phyloP scores from a whole-genome alignment of 1,140 invertebrate genomes.

The Drosophila parabipectinata region DNA sequence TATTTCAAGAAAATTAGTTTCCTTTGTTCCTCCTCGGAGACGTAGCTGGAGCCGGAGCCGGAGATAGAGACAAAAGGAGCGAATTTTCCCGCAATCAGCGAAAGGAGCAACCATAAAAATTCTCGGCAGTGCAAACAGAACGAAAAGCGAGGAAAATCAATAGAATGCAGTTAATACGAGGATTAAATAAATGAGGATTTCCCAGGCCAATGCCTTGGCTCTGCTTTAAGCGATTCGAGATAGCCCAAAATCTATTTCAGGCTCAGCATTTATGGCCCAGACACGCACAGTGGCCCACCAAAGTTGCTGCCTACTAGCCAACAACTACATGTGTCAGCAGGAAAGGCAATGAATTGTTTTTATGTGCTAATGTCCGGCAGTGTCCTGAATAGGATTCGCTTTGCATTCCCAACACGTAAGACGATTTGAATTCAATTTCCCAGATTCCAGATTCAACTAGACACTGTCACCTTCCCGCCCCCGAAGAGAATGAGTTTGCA shows the following conservation, averaged over 20 bases:
- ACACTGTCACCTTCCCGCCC: slow-evolving; percentile 17
- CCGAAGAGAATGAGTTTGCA: slow-evolving; percentile 25
- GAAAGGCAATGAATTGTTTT: slow-evolving; percentile 74
- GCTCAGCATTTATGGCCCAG: slow-evolving; percentile 62
- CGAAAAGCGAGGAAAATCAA: slow-evolving; percentile 25
- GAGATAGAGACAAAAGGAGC: slow-evolving; percentile 15
- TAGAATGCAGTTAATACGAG: slow-evolving; percentile 43
- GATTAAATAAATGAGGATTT: slow-evolving; percentile 32
- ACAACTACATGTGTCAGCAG: slow-evolving; percentile 72
- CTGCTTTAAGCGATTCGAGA: slow-evolving; percentile 15
- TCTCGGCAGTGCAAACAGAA: slow-evolving; percentile 7
- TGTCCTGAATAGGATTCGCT: slow-evolving; percentile 24
- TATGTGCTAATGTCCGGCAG: slow-evolving; percentile 71
- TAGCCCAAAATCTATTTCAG: slow-evolving; percentile 30
- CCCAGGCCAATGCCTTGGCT: background rate
- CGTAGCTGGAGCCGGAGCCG: background rate
- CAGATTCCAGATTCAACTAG: slow-evolving; percentile 80
- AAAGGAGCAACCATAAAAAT: slow-evolving; percentile 42
- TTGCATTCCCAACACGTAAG: slow-evolving; percentile 79
- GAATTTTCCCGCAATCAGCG: slow-evolving; percentile 43
- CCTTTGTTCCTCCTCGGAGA: slow-evolving; percentile 43
- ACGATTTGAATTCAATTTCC: slow-evolving; percentile 83
- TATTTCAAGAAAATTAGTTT: slow-evolving; percentile 59
- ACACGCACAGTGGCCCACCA: slow-evolving; percentile 45
- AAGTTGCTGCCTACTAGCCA: slow-evolving; percentile 14